Conservation (phyloP, 2,888 invertebrate genomes). For the Nysson spinosus region DNA sequence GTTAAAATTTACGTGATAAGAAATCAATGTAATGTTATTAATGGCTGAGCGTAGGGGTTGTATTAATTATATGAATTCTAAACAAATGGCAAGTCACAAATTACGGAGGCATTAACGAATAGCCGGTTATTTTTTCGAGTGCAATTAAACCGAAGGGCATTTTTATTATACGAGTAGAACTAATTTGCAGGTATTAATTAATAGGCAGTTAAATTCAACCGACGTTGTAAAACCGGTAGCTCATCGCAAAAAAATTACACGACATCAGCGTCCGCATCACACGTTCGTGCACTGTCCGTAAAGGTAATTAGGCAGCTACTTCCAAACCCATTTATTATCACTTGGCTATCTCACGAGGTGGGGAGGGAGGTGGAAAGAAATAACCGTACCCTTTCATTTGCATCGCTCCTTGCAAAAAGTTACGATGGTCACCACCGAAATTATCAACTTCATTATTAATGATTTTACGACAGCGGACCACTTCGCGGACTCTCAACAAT, state of each 20-base stretch:
- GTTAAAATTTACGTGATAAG: too few relatives aligned
- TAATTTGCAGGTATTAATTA: conserved; percentile 49
- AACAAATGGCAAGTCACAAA: too few relatives aligned
- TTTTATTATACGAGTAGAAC: conserved; percentile 23
- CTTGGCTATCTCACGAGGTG: conserved; percentile 48
- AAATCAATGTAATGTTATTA: too few relatives aligned
- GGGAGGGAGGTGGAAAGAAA: conserved; percentile 39
- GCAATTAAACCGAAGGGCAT: conserved; percentile 15
- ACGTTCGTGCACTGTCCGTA: conserved; percentile 43
- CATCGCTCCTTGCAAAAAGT: conserved; percentile 30
- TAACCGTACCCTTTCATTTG: conserved; percentile 54
- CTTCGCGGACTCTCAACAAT: neutral
- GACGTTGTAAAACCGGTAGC: conserved; percentile 44
- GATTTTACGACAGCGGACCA: neutral
- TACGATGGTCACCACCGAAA: conserved; percentile 38
- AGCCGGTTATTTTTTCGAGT: neutral
- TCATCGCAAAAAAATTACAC: conserved; percentile 33
- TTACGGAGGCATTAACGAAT: too few relatives aligned
- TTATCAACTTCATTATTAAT: conserved; percentile 26
- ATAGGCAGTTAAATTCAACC: conserved; percentile 44
- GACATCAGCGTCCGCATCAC: conserved; percentile 50
- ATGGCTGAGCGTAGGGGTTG: too few relatives aligned
- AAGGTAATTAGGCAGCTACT: conserved; percentile 58
- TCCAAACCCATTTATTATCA: conserved; percentile 64
- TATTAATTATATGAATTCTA: too few relatives aligned